Evolutionary conservation across 1,140 invertebrate genomes (phyloP).

Genomic region (Dufourea novaeangliae): DNA sequence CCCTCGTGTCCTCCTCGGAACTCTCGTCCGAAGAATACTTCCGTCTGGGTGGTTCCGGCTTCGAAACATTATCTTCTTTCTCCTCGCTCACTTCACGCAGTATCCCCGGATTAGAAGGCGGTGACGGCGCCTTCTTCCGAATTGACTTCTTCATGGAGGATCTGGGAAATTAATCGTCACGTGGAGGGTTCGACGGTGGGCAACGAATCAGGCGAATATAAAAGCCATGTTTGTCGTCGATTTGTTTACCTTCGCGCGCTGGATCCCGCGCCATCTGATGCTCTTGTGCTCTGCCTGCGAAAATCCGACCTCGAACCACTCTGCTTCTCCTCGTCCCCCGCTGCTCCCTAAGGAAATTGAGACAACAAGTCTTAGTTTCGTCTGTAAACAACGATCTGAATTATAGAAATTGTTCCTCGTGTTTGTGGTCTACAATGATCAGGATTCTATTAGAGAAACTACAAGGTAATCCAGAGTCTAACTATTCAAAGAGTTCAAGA

Average conservation of each 20-base stretch:
- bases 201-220: background rate
- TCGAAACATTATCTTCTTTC: slow-evolving; percentile 64
- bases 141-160: slow-evolving; percentile 79
- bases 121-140: slow-evolving; percentile 74
- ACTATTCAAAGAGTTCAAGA: too few species aligned
- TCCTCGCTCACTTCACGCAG: slow-evolving; percentile 73
- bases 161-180: slow-evolving; percentile 56
- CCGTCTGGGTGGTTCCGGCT: slow-evolving; percentile 27
- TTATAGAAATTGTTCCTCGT: too few species aligned
- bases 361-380: too few species aligned
- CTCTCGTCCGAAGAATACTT: slow-evolving; percentile 83
- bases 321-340: slow-evolving; percentile 51
- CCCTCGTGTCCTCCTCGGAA: slow-evolving; percentile 86
- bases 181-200: background rate
- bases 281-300: slow-evolving; percentile 60
- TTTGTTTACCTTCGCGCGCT: slow-evolving; percentile 68
- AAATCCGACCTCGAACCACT: slow-evolving; percentile 57
- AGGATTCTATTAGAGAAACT: too few species aligned
- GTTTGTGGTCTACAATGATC: too few species aligned
- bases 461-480: too few species aligned
- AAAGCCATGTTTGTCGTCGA: too few species aligned
- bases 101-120: slow-evolving; percentile 63
- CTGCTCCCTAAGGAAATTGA: slow-evolving; percentile 57
- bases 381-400: too few species aligned
- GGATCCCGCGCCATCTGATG: slow-evolving; percentile 67